Base-by-base conservation (phyloP, 35 echinoderm and acorn worm genomes). In the Eucidaris tribuloides region DNA sequence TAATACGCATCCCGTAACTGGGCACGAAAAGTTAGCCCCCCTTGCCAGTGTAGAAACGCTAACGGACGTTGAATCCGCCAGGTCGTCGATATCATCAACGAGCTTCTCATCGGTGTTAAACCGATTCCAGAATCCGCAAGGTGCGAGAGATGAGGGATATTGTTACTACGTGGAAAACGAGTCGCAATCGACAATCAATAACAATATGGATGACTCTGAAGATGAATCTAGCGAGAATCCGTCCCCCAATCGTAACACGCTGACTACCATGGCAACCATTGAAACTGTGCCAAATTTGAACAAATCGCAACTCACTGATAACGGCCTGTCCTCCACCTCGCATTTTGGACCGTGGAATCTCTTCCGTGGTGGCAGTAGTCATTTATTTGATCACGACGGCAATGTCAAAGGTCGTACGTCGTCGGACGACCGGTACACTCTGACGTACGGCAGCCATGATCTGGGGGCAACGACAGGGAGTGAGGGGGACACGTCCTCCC, bases 151-250 rank as follows among this genome's bases (percentile, higher is more conserved):
- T 0, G 92, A 94, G 4, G 92, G 92, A 0, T 94, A 94, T 33
- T 94, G 92, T 43, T 94, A 94, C 66, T 94, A 90, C 20, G 87
- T 89, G 37, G 78, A 79, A 32, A 78, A 90, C 28, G 92, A 94
- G 31, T 61, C 84, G 45, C 62, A 89, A 52, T 68, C 85, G 2
- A 58, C 85, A 18, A 41, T 71, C 13, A n/a, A 74, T 44, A 74
- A 74, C 37, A 44, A 25, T 44, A 74, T 36, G 28, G 68, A 17
- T 20, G 68, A 74, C 37, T 74, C 68, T 1, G 68, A 36, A 11
- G 68, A 74, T 0, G 68, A 74, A 33, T n/a, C n/a, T n/a, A n/a
- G n/a, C n/a, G n/a, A n/a, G n/a, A n/a, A n/a, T n/a, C n/a, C n/a
- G n/a, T 74, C 41, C 0, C 22, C 29, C 15, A 74, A 74, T 11